Conservation (phyloP, 2,113 vertebrate genomes). For the Chiloscyllium plagiosum region DNA sequence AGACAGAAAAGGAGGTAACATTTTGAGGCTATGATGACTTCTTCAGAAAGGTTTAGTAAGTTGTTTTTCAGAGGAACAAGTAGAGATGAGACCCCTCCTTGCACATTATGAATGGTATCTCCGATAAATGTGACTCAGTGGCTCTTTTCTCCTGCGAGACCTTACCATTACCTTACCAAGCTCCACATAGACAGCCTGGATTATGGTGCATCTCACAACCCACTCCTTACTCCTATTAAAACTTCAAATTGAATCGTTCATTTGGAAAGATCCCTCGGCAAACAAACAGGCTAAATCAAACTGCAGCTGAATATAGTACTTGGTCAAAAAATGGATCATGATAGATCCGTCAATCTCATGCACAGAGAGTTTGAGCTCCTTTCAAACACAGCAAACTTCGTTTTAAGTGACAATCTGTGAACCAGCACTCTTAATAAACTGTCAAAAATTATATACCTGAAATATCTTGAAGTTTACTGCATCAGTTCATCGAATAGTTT, state of each 20-base stretch:
- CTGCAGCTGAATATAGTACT: not conserved
- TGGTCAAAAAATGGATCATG: not conserved
- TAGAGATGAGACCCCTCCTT: not conserved
- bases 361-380: not conserved
- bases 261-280: not conserved
- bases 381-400: not conserved
- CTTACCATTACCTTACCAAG: not conserved
- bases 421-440: too few species aligned
- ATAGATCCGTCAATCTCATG: not conserved
- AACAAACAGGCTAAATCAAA: not conserved
- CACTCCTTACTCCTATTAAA: not conserved
- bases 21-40: not conserved
- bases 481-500: too few species aligned
- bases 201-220: not conserved
- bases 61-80: not conserved
- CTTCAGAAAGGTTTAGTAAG: not conserved
- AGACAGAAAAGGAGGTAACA: too few species aligned
- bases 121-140: not conserved
- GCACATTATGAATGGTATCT: not conserved
- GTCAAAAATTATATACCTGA: too few species aligned
- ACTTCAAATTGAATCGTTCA: not conserved
- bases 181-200: not conserved
- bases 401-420: too few species aligned
- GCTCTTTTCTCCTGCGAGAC: not conserved
- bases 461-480: too few species aligned